Conservation (phyloP, 1,140 invertebrate species). For the Calycopis cecrops region DNA sequence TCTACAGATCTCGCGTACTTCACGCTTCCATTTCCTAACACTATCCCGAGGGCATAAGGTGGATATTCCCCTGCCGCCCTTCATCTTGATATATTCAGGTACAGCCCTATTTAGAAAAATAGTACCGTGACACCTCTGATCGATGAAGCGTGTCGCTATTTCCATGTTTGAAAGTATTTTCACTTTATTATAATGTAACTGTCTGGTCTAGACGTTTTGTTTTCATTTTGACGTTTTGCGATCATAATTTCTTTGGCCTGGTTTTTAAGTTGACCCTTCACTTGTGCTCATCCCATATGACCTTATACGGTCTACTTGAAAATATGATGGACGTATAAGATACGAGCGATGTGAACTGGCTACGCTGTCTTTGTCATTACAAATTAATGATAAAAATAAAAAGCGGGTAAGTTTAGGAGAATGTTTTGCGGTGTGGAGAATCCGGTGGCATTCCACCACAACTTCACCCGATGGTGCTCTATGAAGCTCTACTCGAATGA, state of each 20-base stretch:
- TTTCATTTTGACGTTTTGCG: constrained; percentile 14
- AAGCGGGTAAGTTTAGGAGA: too few relatives aligned
- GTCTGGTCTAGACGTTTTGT: constrained; percentile 15
- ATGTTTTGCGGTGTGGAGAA: too few relatives aligned
- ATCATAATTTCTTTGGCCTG: constrained; percentile 4
- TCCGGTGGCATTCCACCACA: too few relatives aligned
- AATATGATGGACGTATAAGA: too few relatives aligned
- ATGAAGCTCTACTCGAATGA: too few relatives aligned
- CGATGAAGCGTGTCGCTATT: constrained; percentile 40
- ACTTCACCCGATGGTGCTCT: too few relatives aligned
- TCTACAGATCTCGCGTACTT: constrained; percentile 44
- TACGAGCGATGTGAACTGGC: too few relatives aligned
- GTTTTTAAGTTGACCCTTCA: too few relatives aligned
- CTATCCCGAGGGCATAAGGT: background rate
- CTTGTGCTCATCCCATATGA: background rate
- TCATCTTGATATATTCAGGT: constrained; percentile 24
- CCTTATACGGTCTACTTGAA: too few relatives aligned
- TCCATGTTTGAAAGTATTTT: constrained; percentile 27
- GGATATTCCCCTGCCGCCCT: background rate
- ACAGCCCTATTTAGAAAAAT: constrained; percentile 42
- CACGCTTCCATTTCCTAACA: constrained; percentile 20
- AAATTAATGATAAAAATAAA: too few relatives aligned
- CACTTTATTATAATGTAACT: constrained; percentile 2
- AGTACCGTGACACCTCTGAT: constrained; percentile 37
- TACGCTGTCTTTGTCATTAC: too few relatives aligned